phyloP scores from a whole-genome alignment of 2,797 vertebrate genomes.

The Natrix natrix region DNA sequence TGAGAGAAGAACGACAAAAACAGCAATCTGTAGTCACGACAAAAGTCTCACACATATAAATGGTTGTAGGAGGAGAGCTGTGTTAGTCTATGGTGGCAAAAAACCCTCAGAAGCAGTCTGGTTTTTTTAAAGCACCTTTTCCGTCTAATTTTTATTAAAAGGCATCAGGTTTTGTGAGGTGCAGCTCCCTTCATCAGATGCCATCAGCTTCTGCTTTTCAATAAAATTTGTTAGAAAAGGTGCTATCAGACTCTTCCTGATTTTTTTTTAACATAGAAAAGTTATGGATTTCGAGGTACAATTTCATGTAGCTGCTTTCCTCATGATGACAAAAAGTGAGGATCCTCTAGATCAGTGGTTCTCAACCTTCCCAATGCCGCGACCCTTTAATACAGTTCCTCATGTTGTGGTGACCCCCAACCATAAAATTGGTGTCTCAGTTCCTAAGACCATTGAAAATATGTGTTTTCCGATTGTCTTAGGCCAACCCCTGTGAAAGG shows the following conservation, averaged over 20 bases:
- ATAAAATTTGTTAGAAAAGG: not conserved
- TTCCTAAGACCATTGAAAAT: too few relatives aligned
- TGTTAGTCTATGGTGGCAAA: not conserved
- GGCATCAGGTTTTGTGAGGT: not conserved
- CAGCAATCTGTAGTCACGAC: not conserved
- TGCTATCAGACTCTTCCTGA: not conserved
- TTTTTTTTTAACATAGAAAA: not conserved
- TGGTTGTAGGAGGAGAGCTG: not conserved
- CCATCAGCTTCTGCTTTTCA: not conserved
- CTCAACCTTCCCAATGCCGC: too few relatives aligned
- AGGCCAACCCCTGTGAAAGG: too few relatives aligned
- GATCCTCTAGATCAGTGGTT: not conserved
- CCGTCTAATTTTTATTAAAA: not conserved
- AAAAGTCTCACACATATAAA: not conserved
- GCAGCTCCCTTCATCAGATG: not conserved
- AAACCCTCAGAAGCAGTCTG: not conserved
- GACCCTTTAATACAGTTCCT: too few relatives aligned
- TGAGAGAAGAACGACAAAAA: not conserved
- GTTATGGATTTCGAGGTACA: not conserved
- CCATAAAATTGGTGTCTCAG: too few relatives aligned
- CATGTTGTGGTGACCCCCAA: too few relatives aligned
- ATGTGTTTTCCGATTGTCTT: too few relatives aligned
- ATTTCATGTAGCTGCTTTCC: not conserved
- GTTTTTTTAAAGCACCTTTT: not conserved
- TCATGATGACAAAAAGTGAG: not conserved